A percentile compares a stretch with the other conserved stretches of the same genome.
phyloP scores from a whole-genome alignment of 2,113 vertebrate species.

The Boleophthalmus pectinirostris region DNA sequence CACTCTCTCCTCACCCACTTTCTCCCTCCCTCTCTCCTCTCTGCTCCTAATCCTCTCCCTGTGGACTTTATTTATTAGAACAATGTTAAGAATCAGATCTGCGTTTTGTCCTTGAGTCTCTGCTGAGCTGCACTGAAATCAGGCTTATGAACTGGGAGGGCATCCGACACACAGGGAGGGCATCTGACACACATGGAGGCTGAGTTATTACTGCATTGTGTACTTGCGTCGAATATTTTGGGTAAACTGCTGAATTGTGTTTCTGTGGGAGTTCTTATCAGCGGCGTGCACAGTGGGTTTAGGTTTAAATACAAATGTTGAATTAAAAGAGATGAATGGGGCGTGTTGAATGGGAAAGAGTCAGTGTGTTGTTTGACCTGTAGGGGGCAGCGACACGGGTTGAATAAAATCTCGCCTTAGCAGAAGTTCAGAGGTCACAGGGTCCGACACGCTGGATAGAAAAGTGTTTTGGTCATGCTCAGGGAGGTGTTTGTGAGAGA shows the following conservation, averaged over 20 bases:
- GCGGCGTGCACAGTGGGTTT: neutral
- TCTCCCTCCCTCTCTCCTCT: neutral
- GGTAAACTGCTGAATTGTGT: neutral
- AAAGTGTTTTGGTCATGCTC: neutral
- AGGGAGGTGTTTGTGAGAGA: neutral
- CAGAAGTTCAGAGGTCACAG: neutral
- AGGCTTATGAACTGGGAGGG: neutral
- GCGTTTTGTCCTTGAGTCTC: slow-evolving; percentile 15
- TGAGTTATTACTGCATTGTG: neutral
- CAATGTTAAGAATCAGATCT: neutral
- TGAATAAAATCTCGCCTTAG: neutral
- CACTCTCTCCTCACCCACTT: neutral
- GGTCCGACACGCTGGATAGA: neutral
- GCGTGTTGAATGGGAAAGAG: neutral
- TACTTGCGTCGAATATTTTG: too few species aligned
- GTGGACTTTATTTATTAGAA: neutral
- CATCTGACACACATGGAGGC: too few species aligned
- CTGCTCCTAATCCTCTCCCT: neutral
- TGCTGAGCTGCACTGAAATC: neutral
- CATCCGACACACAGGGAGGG: too few species aligned
- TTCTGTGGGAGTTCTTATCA: neutral
- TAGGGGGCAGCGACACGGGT: neutral
- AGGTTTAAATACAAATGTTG: neutral
- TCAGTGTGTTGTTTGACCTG: neutral
- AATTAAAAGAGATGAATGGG: neutral